Conservation (phyloP, 2,113 vertebrate genomes). For the Vireo altiloquus region DNA sequence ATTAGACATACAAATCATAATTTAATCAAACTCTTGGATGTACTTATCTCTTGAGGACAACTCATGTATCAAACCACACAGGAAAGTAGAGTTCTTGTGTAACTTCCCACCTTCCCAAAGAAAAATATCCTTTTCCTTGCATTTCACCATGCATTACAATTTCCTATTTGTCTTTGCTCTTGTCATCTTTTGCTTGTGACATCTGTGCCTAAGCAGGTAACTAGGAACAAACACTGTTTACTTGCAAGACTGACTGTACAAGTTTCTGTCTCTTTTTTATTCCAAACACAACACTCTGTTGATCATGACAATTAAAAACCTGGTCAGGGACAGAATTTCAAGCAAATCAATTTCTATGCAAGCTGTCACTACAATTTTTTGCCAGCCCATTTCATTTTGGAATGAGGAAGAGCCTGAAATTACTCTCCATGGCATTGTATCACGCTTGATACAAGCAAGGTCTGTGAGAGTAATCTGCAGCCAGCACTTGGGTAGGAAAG, state of each 20-base stretch:
- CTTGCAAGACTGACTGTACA: not conserved
- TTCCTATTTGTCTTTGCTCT: not conserved
- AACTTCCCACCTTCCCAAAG: not conserved
- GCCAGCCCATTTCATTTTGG: constrained; percentile 31
- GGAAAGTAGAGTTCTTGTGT: not conserved
- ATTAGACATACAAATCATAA: not conserved
- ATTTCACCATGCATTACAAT: not conserved
- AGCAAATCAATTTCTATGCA: constrained; percentile 12
- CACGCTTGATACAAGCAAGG: not conserved
- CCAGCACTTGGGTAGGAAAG: not conserved
- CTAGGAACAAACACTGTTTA: not conserved
- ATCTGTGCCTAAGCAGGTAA: not conserved
- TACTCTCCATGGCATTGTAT: not conserved
- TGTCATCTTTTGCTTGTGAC: not conserved
- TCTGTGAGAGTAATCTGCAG: not conserved
- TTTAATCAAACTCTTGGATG: not conserved
- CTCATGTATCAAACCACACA: not conserved
- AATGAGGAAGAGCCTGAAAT: constrained; percentile 20
- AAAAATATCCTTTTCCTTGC: not conserved
- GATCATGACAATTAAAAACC: constrained; percentile 14
- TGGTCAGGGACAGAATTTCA: constrained; percentile 9
- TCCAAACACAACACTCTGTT: not conserved
- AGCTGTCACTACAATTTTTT: constrained; percentile 33
- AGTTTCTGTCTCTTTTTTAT: not conserved
- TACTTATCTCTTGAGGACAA: not conserved